Evolutionary conservation across 2,888 invertebrate species (phyloP), one percentile per base, ranked within the genome.

Genomic region (Synergus itoensis): DNA sequence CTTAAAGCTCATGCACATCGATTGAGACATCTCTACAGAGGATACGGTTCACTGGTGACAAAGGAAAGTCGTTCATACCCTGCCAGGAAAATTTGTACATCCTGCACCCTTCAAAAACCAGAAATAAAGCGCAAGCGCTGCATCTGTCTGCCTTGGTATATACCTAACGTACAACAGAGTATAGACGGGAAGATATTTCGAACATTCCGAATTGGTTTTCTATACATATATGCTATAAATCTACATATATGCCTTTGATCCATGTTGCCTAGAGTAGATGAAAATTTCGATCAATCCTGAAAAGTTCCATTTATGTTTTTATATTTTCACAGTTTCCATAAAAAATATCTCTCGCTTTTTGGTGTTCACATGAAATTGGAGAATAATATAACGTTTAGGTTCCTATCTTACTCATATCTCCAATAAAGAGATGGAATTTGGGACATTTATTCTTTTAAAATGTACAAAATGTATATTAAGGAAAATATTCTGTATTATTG

Each of bases 1-100:
- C 84, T 86, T 81, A 85, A 86, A 82, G 82, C 83, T 83, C 76
- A 78, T 83, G 80, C 76, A 64, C 78, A 67, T 67, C 63, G 79
- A 77, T 81, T 76, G 77, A 77, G 63, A 79, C 73, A 53, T 53
- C 73, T 36, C 53, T 16, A 53, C 36, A 48, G 69, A 77, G 73
- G 53, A 75, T 69, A 63, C 64, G 73, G 77, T 80, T 80, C 77
- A 63, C 79, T 77, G 63, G 77, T 76, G 78, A 79, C 81, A 79
- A 81, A 79, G 81, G 76, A 78, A 76, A n/a, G 77, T 53, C 63
- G 77, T 69, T 77, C 77, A 77, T 64, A 79, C 63, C 36, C 76
- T 62, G 76, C 76, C 69, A 78, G 67, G 77, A 76, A 79, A 79
- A 79, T 81, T 73, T 73, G 18, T 67, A 8, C 21, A 21, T 12